Conservation (phyloP, 64 coral and sea anemone genomes). For the Dendronephthya gigantea region DNA sequence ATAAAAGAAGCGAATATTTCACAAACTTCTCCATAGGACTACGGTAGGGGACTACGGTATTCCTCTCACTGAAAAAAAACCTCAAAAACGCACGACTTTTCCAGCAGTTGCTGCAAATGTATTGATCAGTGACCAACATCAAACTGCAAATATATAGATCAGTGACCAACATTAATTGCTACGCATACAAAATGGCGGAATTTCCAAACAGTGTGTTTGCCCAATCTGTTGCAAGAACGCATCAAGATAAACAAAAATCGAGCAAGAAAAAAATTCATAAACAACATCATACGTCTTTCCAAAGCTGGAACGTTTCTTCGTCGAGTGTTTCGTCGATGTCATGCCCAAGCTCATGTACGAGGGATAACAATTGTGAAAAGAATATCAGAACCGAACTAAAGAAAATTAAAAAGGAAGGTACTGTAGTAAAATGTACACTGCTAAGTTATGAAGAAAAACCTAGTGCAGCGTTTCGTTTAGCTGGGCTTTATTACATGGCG, state of each 20-base stretch:
- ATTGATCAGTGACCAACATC: no score
- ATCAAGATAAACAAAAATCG: not conserved
- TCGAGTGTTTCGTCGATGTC: not conserved
- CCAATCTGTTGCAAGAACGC: not conserved
- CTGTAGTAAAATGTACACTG: no score
- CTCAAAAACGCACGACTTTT: no score
- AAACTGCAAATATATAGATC: not conserved
- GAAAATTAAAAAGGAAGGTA: slow-evolving; percentile 5
- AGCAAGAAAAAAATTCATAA: not conserved
- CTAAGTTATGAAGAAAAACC: no score
- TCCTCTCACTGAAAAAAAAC: no score
- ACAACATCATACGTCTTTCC: not conserved
- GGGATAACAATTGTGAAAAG: not conserved
- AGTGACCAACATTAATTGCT: not conserved
- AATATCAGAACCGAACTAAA: not conserved
- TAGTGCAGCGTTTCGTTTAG: no score
- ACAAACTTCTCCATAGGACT: no score
- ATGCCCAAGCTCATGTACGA: not conserved
- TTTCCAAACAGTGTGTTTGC: not conserved
- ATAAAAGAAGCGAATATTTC: no score
- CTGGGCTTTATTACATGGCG: no score
- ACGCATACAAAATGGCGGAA: slow-evolving; percentile 1
- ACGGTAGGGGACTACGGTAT: no score
- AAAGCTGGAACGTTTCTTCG: not conserved
- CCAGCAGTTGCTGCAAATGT: no score